Evolutionary conservation across 2,797 vertebrate species (phyloP), one percentile per base, ranked within the genome.

Genomic region (Megaceryle alcyon): DNA sequence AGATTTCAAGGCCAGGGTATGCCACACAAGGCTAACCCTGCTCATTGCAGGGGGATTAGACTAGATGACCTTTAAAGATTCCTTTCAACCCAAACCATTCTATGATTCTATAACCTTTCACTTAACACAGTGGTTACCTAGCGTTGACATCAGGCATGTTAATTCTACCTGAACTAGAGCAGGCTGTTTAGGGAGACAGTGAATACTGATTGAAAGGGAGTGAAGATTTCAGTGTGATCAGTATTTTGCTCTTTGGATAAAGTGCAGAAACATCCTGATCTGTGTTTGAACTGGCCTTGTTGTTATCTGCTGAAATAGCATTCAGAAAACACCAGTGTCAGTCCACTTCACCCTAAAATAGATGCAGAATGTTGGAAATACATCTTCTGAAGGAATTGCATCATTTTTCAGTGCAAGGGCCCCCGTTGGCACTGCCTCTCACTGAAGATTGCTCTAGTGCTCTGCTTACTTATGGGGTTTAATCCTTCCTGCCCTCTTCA

Each of bases 21-120:
- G 79, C 94, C 46, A 92, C 64, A 92, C n/a, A 39, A 70, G 25
- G 53, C 29, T 51, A 78, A 64, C 31, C 7, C 70, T 80, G 51
- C 6, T 68, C n/a, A 35, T 63, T 59, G 19, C 23, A 70, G 51
- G 12, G 49, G 3, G 8, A 13, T 25, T 76, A 79, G 79, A 73
- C 19, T 59, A n/a, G 51, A 26, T 78, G 80, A 78, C 77, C 77
- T 93, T 92, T 81, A 92, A 90, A 86, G 7, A 51, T 83, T 29
- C 20, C 3, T 92, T 93, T 48, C n/a, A 88, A 22, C 14, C 3
- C 60, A 54, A 82, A 54, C 14, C 5, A 10, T 87, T 82, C 56
- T 14, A 6, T 66, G 69, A 68, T 66, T 86, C 19, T 83, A 4
- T 60, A 83, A 53, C 12, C 14, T 56, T 59, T 51, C 71, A 2